These are phyloP conservation scores for Connochaetes taurinus DNA, from an alignment of 2,113 vertebrate species.

Conservation along the genomic window DNA sequence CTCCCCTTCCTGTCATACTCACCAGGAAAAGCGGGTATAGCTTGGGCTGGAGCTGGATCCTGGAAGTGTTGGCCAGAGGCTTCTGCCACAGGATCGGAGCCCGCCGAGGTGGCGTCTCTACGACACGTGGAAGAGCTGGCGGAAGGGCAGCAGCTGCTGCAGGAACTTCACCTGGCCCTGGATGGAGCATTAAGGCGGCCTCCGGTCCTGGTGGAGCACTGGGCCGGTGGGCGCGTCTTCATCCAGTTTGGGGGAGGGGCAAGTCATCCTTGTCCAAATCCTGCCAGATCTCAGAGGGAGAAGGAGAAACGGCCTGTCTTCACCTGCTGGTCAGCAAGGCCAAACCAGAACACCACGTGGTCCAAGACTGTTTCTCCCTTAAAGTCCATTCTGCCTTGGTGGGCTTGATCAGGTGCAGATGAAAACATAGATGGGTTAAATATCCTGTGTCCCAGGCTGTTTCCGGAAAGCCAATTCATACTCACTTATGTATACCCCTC, in stretches of 20 bases:
- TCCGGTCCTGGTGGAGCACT: background rate
- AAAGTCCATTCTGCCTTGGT: background rate
- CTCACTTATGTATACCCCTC: background rate
- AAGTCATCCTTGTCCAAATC: background rate
- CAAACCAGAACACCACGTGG: background rate
- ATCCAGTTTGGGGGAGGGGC: background rate
- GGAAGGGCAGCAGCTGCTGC: background rate
- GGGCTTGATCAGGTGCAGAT: background rate
- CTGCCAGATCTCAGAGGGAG: background rate
- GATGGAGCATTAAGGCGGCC: background rate
- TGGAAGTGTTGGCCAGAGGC: background rate
- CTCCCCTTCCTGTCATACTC: background rate
- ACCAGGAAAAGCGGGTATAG: background rate
- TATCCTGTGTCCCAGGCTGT: background rate
- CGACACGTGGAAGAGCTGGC: accelerated
- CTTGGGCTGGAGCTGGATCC: background rate
- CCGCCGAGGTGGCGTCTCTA: background rate
- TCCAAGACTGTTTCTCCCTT: background rate
- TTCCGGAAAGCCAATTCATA: background rate
- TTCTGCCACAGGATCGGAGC: background rate
- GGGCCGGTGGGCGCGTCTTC: background rate
- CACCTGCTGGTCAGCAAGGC: background rate
- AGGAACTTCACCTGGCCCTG: background rate
- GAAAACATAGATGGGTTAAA: background rate
- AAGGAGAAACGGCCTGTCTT: background rate